Base-by-base conservation (phyloP, 2,113 vertebrate species). In the Menura novaehollandiae region DNA sequence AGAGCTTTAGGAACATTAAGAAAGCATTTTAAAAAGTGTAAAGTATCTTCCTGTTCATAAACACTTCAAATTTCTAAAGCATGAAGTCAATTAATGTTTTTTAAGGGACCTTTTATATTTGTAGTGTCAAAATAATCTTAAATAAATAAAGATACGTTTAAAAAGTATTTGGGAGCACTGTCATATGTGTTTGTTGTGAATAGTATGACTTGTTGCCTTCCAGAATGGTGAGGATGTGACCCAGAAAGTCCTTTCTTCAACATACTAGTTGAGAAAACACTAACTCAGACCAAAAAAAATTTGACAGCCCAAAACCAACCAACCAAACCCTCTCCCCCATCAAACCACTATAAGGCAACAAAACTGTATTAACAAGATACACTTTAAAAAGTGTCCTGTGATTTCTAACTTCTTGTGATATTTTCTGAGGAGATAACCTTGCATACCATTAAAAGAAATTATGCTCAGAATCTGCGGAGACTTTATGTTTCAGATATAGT, bases 311-410 rank as follows among this genome's bases (percentile, higher is more conserved):
- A 27, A 19, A 39, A 18, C 0, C n/a, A 21, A 26, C 4, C 6
- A 35, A 76, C 3, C 24, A 47, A 75, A 17, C 4, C 2, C 1
- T 8, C 6, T 51, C 2, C 24, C 13, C 6, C 11, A 35, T 26
- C 9, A 79, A 78, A 69, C 10, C 13, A 41, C 47, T 72, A 7
- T 9, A 83, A 41, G 14, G 37, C 32, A 84, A 72, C 8, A 75
- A 59, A 37, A 46, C 6, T 52, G 4, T 56, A 11, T 68, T 56
- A 80, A 49, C 8, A 66, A 52, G 17, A 69, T 18, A 73, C 3
- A 17, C 16, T 83, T 93, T 35, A 8, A 49, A 68, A 74, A 49
- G 5, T 13, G 5, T 63, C 24, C 20, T 78, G 24, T 43, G 15
- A 32, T 60, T 90, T 85, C 21, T 68, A 75, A 46, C 4, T 75